Evolutionary conservation across 2,113 vertebrate genomes (phyloP).

Genomic region (Callipepla californica): DNA sequence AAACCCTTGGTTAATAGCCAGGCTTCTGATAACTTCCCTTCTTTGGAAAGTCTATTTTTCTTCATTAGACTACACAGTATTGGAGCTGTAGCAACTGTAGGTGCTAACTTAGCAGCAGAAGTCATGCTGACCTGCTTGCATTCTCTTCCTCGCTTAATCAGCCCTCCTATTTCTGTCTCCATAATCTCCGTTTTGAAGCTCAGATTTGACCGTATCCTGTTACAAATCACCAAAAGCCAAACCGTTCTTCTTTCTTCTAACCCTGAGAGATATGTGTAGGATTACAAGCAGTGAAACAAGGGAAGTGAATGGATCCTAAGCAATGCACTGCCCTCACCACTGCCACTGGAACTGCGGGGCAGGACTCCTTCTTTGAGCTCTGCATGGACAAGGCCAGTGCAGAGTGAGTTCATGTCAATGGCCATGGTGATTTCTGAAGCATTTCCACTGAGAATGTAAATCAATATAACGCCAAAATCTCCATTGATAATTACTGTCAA

Average conservation of each 20-base stretch:
- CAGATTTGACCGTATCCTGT: background rate
- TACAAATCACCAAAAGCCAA: background rate
- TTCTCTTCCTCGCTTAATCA: background rate
- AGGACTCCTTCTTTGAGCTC: background rate
- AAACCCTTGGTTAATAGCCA: background rate
- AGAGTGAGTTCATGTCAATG: background rate
- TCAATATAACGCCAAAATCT: background rate
- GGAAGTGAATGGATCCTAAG: background rate
- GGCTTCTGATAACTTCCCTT: background rate
- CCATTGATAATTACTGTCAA: background rate
- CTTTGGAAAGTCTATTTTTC: background rate
- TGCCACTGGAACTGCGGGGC: fast-evolving
- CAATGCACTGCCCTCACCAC: background rate
- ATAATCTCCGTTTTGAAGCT: background rate
- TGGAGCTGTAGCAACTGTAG: background rate
- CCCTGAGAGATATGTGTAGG: background rate
- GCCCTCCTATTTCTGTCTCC: background rate
- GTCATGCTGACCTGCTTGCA: fast-evolving
- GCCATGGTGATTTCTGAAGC: background rate
- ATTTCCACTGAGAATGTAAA: background rate
- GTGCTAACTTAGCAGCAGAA: background rate
- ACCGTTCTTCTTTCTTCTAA: background rate
- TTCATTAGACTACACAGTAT: background rate
- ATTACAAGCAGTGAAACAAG: background rate
- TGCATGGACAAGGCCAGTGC: background rate